Base-by-base conservation (phyloP, 1,140 invertebrate species). In the Zaprionus tsacasi region DNA sequence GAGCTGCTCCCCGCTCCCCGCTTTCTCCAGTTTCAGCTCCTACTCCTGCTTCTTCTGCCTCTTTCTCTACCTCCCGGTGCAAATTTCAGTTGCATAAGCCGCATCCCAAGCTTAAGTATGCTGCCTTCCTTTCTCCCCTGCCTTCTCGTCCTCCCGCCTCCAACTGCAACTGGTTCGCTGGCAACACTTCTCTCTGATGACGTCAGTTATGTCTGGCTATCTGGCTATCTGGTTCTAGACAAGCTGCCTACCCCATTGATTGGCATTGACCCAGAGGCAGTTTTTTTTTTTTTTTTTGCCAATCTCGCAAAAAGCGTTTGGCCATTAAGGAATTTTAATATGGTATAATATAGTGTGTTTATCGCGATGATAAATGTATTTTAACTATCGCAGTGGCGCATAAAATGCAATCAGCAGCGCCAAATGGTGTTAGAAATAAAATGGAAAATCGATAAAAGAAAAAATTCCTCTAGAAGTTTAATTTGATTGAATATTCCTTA, bases 261-360 rank as follows among this genome's bases (percentile, higher is more conserved):
- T 64, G 67, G 52, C 66, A 74, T 70, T 74, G 71, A 74, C 71
- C 71, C 52, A 74, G 40, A 69, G 71, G n/a, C 71, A 57, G 33
- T 38, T 69, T 52, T 69, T 15, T 13, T n/a, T 15, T 13, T 43
- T 15, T 15, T 21, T 21, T 21, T 21, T 21, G 21, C 21, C 21
- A 21, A 21, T 21, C 21, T 21, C 21, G 21, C 21, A 21, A 45
- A 54, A 25, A 58, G 38, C 17, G 21, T 58, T 58, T 17, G 10
- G 45, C 15, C 21, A 50, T 55, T 21, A 50, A 15, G 30, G 25
- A 54, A 6, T 38, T 45, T 58, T 58, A 35, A 33, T 45, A 21
- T 30, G 21, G 21, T 21, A 21, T 21, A 1, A 21, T 1, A 21
- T 21, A 2, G 21, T 21, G 4, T 10, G 27, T 61, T 61, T 25